Evolutionary conservation across 2,797 vertebrate species (phyloP), one percentile per base, ranked within the genome.

Genomic region (Aselliscus stoliczkanus): DNA sequence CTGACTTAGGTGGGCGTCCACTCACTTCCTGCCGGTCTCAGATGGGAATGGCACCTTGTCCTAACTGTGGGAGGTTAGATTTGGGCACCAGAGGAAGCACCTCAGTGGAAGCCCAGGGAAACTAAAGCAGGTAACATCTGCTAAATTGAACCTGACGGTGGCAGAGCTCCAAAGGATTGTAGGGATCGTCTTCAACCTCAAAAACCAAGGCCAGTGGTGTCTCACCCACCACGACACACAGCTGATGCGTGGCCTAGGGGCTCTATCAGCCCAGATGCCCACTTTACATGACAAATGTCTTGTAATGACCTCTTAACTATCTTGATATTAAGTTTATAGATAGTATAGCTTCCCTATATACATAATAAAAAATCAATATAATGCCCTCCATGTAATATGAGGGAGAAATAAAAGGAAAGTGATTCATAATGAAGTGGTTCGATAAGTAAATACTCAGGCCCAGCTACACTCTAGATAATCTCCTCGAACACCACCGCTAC

Each of bases 291-390:
- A 73, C 80, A 90, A 65, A 86, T 65, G 42, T 56, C 88, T 87
- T 77, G 18, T 92, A 64, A 88, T 82, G 81, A 23, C 50, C 27
- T 81, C 52, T 92, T 85, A 64, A 39, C 62, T 90, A 44, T 85
- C 44, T 47, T 39, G 42, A 77, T 60, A 82, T 65, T 72, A 65
- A 67, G 69, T 93, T 94, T 90, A 64, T 52, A 93, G 86, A 82
- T 93, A 84, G 95, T 65, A 81, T 73, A 96, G 93, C 60, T 67
- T 93, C 84, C 58, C 72, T 85, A 54, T 50, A 77, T 82, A 25
- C 52, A 44, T 90, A 92, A 82, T 69, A 85, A 83, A 94, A 93
- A 95, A 94, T 95, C 87, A 62, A 93, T 95, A 52, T 18, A 64
- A 75, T 62, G n/a, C 39, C 72, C 83, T 86, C n/a, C 79, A 29